These are phyloP conservation scores for Tenthredo amoena DNA, from an alignment of 2,888 invertebrate genomes.

Conservation along the genomic window DNA sequence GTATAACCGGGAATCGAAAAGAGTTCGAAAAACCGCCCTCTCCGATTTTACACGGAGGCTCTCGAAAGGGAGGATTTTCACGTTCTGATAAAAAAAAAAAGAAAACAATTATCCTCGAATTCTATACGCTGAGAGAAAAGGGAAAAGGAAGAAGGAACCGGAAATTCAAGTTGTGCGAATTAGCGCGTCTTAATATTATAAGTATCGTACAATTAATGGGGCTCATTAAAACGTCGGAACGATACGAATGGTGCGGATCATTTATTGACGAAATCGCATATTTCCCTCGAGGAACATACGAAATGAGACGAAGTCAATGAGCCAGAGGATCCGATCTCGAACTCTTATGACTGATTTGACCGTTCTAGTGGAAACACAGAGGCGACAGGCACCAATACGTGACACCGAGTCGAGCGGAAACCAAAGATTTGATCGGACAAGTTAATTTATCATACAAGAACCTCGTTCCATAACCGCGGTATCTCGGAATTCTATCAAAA, in stretches of 20 bases:
- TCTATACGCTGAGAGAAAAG: neutral
- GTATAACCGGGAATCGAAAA: conserved; percentile 42
- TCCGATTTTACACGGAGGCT: neutral
- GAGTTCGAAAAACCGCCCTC: neutral
- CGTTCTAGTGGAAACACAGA: conserved; percentile 36
- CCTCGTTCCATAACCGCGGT: neutral
- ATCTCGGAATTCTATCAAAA: neutral
- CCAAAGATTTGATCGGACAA: conserved; percentile 45
- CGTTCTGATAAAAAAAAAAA: neutral
- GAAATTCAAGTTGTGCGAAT: neutral
- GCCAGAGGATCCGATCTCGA: conserved; percentile 23
- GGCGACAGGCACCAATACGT: conserved; percentile 36
- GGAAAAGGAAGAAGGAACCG: neutral
- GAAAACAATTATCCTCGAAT: no score
- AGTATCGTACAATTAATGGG: neutral
- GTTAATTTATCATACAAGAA: conserved; percentile 31
- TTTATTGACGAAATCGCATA: neutral
- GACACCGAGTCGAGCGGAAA: conserved; percentile 29
- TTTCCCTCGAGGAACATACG: conserved; percentile 27
- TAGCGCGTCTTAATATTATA: neutral
- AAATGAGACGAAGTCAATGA: conserved; percentile 36
- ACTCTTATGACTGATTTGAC: conserved; percentile 48
- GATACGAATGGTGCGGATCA: neutral
- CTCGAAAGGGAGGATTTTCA: neutral
- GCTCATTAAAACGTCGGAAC: neutral